Evolutionary conservation across 2,888 invertebrate species (phyloP).

Genomic region (Schizotus pectinicornis): DNA sequence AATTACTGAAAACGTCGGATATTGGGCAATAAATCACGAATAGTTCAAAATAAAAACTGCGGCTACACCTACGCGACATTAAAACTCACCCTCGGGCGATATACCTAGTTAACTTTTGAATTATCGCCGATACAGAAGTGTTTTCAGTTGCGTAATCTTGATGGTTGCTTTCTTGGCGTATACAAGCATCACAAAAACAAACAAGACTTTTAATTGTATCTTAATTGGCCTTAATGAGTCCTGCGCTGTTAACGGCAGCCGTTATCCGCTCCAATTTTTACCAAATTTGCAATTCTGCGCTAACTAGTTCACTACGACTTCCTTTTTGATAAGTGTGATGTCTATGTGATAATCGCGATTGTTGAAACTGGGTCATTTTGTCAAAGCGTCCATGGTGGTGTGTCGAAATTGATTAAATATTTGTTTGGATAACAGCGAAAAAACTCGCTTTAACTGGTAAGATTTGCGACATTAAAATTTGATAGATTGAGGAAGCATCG

Average conservation of each 20-base stretch:
- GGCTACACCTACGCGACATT: not conserved
- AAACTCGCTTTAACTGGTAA: too few relatives aligned
- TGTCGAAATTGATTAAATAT: too few relatives aligned
- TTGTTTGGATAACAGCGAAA: too few relatives aligned
- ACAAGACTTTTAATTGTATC: constrained; percentile 27
- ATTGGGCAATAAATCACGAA: not conserved
- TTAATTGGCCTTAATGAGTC: constrained; percentile 22
- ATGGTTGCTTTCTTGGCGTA: too few relatives aligned
- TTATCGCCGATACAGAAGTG: not conserved
- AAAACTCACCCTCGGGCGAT: not conserved
- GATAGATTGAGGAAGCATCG: too few relatives aligned
- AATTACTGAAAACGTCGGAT: not conserved
- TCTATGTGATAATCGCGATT: too few relatives aligned
- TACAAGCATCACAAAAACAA: constrained; percentile 1
- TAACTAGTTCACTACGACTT: constrained; percentile 6
- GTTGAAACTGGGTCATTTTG: too few relatives aligned
- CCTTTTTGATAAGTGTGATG: too few relatives aligned
- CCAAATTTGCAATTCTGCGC: not conserved
- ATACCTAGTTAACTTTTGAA: not conserved
- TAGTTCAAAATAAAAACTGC: not conserved
- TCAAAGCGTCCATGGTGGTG: too few relatives aligned
- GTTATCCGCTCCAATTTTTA: constrained; percentile 2
- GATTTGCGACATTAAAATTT: too few relatives aligned
- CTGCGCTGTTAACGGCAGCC: not conserved
- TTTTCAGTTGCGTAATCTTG: constrained; percentile 6